Evolutionary conservation across 92 coral and sea anemone species (phyloP), one percentile per base, ranked within the genome.

Genomic region (Nematostella vectensis): DNA sequence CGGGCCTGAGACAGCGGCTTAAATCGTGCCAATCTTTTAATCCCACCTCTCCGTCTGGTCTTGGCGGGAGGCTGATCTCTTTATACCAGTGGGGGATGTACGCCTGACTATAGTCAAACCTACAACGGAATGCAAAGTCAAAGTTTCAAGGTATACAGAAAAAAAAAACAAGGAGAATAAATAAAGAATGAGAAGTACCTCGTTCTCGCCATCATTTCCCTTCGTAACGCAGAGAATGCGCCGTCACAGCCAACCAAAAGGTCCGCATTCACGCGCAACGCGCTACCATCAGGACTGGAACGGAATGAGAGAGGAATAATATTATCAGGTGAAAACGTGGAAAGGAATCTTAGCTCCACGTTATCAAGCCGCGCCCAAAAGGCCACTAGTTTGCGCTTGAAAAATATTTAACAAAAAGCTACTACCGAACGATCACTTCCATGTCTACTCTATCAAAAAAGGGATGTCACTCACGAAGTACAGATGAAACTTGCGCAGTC

Each of bases 41-140:
- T n/a, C 40, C 15, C 15, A 33, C 40, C 15, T 33, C 8, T 6
- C 40, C 40, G 15, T 33, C 40, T 6, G 40, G 40, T 33, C 8
- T 6, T 33, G 40, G 40, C 6, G 40, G 40, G 8, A 79, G 67
- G 30, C 81, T 55, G 15, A 79, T 58, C 31, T 79, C 86, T 61
- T 79, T 79, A 42, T 79, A 79, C 18, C 86, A 80, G 72, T 79
- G 86, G 39, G 74, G 67, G 16, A 79, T 79, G 36, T 79, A 79
- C 55, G 72, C 62, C 27, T 79, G 86, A 29, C 71, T 73, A 48
- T 50, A 79, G 61, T 79, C 68, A 31, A 79, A 74, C 48, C 79
- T 72, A 31, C 48, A 28, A 63, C 6, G 38, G 0, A 15, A 33
- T 65, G 54, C 71, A 65, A 51, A 22, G 71, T 53, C 40, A 51